A percentile compares a stretch with the other conserved stretches of the same genome.
Evolutionary conservation across 2,797 vertebrate genomes (phyloP).

Genomic region (Danio aesculapii): DNA sequence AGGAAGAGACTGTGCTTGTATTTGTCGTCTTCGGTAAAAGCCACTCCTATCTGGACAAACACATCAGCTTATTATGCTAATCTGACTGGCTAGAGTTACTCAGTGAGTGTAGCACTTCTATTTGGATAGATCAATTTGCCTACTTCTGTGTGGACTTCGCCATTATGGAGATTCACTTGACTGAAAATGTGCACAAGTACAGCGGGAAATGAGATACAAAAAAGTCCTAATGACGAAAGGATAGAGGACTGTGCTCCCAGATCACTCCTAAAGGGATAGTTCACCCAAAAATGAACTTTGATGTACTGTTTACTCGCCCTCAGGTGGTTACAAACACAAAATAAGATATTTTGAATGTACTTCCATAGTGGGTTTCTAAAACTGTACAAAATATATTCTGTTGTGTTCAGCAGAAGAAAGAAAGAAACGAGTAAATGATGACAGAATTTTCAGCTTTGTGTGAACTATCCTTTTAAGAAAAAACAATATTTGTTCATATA

Average conservation of each 20-base stretch:
- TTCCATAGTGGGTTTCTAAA: too few species aligned
- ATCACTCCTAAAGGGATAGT: neutral
- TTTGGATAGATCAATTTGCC: conserved; percentile 16
- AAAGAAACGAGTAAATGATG: too few species aligned
- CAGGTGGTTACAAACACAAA: too few species aligned
- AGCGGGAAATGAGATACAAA: neutral
- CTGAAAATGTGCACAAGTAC: neutral
- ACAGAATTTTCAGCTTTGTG: too few species aligned
- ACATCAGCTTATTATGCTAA: conserved; percentile 56
- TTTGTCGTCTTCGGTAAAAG: neutral
- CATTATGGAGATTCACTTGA: conserved; percentile 5
- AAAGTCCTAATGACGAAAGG: neutral
- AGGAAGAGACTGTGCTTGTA: conserved; percentile 8
- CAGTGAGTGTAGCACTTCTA: conserved; percentile 4
- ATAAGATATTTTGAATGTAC: too few species aligned
- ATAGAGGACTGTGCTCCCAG: conserved; percentile 11
- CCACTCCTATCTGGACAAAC: conserved; percentile 37
- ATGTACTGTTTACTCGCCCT: too few species aligned
- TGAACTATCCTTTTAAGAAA: too few species aligned
- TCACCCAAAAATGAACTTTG: too few species aligned
- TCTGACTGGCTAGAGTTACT: conserved; percentile 11
- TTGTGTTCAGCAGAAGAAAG: too few species aligned
- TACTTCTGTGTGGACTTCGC: conserved; percentile 28
- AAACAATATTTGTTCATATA: too few species aligned
- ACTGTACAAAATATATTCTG: too few species aligned